Evolutionary conservation across 2,113 vertebrate species (phyloP).

Genomic region (Sinocyclocheilus anophthalmus): DNA sequence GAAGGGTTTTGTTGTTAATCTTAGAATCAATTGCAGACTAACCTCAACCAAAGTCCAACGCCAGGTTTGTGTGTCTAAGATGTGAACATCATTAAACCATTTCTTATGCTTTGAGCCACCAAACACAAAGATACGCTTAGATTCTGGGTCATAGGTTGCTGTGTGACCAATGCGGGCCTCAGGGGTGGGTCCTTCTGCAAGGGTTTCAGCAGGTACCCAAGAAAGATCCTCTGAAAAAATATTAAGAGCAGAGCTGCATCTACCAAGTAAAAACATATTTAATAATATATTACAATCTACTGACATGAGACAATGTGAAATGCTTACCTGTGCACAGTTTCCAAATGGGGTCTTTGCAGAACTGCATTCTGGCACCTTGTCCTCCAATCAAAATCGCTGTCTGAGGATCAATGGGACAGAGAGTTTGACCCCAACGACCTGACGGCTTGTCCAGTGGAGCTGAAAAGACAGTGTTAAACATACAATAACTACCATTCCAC

Average conservation of each 20-base stretch:
- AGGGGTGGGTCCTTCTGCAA: conserved; percentile 75
- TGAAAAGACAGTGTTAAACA: conserved; percentile 40
- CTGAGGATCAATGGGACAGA: conserved; percentile 75
- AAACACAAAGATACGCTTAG: conserved; percentile 75
- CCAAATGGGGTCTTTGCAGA: conserved; percentile 80
- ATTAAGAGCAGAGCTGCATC: not conserved
- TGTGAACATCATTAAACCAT: conserved; percentile 79
- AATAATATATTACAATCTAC: not conserved
- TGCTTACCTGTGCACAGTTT: conserved; percentile 76
- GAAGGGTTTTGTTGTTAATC: not conserved
- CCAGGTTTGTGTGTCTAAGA: conserved; percentile 80
- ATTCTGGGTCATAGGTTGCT: conserved; percentile 71
- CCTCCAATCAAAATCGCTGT: conserved; percentile 78
- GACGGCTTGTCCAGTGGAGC: conserved; percentile 65
- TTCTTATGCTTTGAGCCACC: conserved; percentile 80
- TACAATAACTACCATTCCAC: not conserved
- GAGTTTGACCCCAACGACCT: conserved; percentile 75
- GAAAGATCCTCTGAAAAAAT: conserved; percentile 72
- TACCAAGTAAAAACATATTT: not conserved
- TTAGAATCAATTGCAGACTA: conserved; percentile 11
- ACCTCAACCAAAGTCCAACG: conserved; percentile 78
- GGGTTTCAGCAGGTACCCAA: conserved; percentile 76
- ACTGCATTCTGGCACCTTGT: conserved; percentile 76
- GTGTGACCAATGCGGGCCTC: conserved; percentile 80
- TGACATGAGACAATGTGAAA: not conserved